Conservation (phyloP, 2,888 invertebrate genomes). For the Pandemis corylana region DNA sequence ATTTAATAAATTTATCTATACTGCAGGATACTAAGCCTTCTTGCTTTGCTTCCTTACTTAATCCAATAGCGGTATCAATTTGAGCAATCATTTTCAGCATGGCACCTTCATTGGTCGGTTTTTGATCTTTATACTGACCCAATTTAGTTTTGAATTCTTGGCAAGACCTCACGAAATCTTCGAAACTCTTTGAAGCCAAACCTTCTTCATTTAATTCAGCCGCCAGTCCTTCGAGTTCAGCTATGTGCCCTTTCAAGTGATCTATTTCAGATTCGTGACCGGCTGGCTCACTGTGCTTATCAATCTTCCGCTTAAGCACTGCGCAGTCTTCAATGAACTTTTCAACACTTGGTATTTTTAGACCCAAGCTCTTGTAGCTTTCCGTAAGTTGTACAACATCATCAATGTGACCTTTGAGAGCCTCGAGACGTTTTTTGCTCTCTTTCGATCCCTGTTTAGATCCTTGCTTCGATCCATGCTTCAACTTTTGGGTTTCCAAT, state of each 20-base stretch:
- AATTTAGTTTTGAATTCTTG: conserved; percentile 53
- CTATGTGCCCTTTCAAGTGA: conserved; percentile 48
- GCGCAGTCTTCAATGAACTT: conserved; percentile 53
- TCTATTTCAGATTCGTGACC: conserved; percentile 41
- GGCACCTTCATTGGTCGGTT: background rate
- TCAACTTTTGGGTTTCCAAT: background rate
- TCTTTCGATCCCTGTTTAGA: background rate
- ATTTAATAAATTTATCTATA: conserved; percentile 54
- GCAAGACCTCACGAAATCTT: conserved; percentile 53
- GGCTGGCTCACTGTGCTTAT: conserved; percentile 40
- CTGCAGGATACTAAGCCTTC: conserved; percentile 51
- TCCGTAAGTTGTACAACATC: conserved; percentile 52
- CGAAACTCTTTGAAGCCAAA: conserved; percentile 47
- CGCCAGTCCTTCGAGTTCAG: conserved; percentile 49
- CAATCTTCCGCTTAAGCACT: conserved; percentile 52
- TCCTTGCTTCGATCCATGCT: background rate
- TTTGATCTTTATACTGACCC: conserved; percentile 43
- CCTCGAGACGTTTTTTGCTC: conserved; percentile 34
- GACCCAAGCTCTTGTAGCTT: conserved; percentile 50
- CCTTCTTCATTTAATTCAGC: conserved; percentile 45
- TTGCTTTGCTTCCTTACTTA: conserved; percentile 53
- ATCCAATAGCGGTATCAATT: conserved; percentile 51
- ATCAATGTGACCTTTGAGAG: conserved; percentile 51
- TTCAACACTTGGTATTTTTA: conserved; percentile 50
- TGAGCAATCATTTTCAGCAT: conserved; percentile 45